These are phyloP conservation scores for Myotis pilosus DNA, from an alignment of 2,797 vertebrate genomes.

Conservation along the genomic window DNA sequence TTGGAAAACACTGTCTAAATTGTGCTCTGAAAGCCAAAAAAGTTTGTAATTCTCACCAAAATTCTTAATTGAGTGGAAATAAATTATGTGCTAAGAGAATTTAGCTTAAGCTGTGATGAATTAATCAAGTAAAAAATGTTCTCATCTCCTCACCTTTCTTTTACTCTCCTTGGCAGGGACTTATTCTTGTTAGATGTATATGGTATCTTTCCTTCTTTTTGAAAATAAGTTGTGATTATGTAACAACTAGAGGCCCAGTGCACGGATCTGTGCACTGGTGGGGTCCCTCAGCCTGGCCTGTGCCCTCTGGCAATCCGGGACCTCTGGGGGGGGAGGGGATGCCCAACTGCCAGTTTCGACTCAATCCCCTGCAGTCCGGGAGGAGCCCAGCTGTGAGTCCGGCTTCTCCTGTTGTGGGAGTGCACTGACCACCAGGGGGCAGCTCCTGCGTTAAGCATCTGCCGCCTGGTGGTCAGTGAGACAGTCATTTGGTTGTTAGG, in stretches of 20 bases:
- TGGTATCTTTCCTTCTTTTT: background rate
- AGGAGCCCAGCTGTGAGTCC: too few relatives aligned
- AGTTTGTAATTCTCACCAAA: slow-evolving; percentile 20
- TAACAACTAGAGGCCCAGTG: background rate
- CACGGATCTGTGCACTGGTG: too few relatives aligned
- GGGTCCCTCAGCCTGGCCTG: too few relatives aligned
- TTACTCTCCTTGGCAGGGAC: background rate
- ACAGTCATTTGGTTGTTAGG: too few relatives aligned
- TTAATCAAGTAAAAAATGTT: slow-evolving; percentile 33
- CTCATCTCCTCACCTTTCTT: background rate
- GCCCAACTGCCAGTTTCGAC: accelerated
- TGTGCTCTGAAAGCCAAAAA: background rate
- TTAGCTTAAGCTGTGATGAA: background rate
- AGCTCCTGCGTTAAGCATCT: too few relatives aligned
- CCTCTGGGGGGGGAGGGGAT: accelerated
- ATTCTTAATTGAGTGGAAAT: slow-evolving; percentile 5
- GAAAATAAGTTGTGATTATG: slow-evolving; percentile 14
- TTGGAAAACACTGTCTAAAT: background rate
- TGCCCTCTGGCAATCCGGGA: too few relatives aligned
- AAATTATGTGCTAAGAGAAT: background rate
- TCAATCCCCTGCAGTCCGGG: too few relatives aligned
- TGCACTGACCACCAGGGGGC: too few relatives aligned
- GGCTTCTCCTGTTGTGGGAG: too few relatives aligned
- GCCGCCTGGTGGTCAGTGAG: too few relatives aligned
- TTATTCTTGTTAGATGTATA: slow-evolving; percentile 24